Conservation (phyloP, 2,113 vertebrate species). For the Myotis brandtii region DNA sequence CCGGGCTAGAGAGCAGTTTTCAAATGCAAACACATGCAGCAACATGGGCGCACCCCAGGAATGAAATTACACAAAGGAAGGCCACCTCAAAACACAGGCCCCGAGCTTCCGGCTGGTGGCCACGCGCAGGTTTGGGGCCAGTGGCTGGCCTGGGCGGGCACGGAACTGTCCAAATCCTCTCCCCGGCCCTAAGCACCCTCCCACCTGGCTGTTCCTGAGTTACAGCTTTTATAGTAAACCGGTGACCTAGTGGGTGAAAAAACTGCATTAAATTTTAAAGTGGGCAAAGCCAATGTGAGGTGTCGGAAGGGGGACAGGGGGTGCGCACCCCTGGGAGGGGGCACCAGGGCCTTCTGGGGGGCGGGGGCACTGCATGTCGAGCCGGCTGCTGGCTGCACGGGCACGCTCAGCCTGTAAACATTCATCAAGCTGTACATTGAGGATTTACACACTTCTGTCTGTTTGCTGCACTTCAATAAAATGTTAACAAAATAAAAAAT, state of each 20-base stretch:
- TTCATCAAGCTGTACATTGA: not conserved
- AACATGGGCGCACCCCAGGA: not conserved
- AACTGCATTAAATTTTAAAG: not conserved
- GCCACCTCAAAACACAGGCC: not conserved
- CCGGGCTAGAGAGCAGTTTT: too few species aligned
- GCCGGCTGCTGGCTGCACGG: not conserved
- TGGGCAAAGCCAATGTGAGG: not conserved
- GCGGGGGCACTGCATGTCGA: not conserved
- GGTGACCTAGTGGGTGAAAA: not conserved
- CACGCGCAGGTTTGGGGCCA: not conserved
- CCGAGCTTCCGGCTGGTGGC: not conserved
- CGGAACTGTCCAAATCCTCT: too few species aligned
- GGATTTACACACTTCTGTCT: not conserved
- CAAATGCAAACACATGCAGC: not conserved
- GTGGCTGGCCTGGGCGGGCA: not conserved
- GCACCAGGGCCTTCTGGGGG: too few species aligned
- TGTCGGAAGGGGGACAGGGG: not conserved
- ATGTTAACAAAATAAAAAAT: conserved; percentile 5
- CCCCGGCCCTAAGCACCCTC: not conserved
- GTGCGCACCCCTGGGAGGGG: not conserved
- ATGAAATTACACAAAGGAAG: not conserved
- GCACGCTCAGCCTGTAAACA: not conserved
- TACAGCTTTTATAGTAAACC: not conserved
- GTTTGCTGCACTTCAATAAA: not conserved
- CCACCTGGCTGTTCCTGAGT: not conserved